phyloP scores from a whole-genome alignment of 2,888 invertebrate genomes.

The Micropterix aruncella region DNA sequence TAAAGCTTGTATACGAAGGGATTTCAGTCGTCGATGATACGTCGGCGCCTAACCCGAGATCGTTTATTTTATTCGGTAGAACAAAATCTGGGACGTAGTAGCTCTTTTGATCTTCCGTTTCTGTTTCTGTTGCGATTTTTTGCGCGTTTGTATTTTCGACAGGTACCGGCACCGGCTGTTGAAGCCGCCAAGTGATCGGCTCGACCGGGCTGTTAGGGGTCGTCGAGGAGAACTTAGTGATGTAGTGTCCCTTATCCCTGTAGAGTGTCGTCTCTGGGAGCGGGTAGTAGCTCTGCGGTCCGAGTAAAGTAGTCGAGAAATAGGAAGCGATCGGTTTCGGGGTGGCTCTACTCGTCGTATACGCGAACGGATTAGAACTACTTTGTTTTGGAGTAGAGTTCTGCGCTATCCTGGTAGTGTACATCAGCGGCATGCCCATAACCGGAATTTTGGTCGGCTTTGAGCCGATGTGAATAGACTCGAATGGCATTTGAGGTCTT shows the following conservation, averaged over 20 bases:
- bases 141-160: neutral
- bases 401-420: conserved; percentile 5
- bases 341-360: conserved; percentile 14
- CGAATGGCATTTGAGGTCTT: conserved; percentile 7
- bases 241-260: conserved; percentile 25
- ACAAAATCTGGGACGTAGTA: neutral
- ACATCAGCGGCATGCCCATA: neutral
- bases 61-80: conserved; percentile 1
- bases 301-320: conserved; percentile 22
- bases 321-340: conserved; percentile 16
- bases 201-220: conserved; percentile 1
- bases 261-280: conserved; percentile 25
- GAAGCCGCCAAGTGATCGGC: neutral
- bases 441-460: conserved; percentile 9
- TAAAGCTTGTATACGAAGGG: neutral
- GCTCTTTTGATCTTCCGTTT: neutral
- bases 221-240: conserved; percentile 13
- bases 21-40: neutral
- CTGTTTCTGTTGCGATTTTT: neutral
- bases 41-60: neutral
- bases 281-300: conserved; percentile 28
- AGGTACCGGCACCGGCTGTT: neutral
- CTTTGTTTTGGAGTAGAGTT: neutral
- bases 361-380: conserved; percentile 4
- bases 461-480: conserved; percentile 3